Evolutionary conservation across 30 jellyfish, hydroid and myxozoan species (phyloP).

Genomic region (Turritopsis dohrnii): DNA sequence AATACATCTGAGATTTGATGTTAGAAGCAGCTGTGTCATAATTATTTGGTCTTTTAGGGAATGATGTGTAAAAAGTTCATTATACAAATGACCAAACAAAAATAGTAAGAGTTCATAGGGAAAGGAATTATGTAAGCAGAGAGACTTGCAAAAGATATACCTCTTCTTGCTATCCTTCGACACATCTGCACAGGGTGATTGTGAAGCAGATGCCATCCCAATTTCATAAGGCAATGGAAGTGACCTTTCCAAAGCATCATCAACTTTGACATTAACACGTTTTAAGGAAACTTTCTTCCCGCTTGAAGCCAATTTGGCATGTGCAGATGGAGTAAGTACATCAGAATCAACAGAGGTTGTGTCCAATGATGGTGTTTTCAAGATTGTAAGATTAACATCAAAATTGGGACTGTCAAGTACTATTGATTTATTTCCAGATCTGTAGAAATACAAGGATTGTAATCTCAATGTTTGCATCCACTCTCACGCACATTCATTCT

Average conservation of each 20-base stretch:
- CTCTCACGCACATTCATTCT: too few species aligned
- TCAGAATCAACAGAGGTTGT: neutral
- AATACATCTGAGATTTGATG: too few species aligned
- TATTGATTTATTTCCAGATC: neutral
- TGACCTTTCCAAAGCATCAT: slow-evolving; percentile 4
- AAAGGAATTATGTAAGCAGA: too few species aligned
- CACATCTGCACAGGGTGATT: neutral
- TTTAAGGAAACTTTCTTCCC: neutral
- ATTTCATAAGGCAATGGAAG: slow-evolving; percentile 8
- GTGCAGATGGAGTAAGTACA: too few species aligned
- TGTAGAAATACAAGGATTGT: neutral
- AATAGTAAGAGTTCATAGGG: too few species aligned
- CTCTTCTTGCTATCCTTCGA: slow-evolving; percentile 11
- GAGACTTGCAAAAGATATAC: neutral
- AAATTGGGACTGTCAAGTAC: neutral
- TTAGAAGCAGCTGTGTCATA: too few species aligned
- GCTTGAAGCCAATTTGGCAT: too few species aligned
- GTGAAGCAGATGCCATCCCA: neutral
- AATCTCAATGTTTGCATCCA: neutral
- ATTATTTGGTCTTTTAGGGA: too few species aligned
- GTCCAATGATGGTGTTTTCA: neutral
- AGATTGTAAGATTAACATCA: neutral
- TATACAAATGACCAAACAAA: too few species aligned
- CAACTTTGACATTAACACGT: neutral
- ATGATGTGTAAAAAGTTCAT: too few species aligned